phyloP scores from a whole-genome alignment of 2,888 invertebrate species.

The Poecilus cupreus region DNA sequence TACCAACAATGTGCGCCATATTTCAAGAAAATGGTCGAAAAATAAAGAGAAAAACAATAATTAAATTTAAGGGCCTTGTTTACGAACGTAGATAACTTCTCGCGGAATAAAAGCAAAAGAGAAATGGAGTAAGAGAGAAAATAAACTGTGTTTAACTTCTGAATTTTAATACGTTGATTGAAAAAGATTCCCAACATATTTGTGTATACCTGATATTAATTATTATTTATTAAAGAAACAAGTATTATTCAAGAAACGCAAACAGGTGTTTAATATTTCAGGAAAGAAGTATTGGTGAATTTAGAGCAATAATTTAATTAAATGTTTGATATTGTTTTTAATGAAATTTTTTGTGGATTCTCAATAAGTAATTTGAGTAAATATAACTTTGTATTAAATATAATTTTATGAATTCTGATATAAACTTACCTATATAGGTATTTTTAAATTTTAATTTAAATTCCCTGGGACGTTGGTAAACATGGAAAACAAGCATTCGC shows the following conservation, averaged over 20 bases:
- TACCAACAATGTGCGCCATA: conserved; percentile 11
- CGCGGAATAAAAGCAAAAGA: not conserved
- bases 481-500: too few species aligned
- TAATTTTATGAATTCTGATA: not conserved
- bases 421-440: not conserved
- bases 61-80: conserved; percentile 44
- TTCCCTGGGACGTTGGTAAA: not conserved
- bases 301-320: not conserved
- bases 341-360: conserved; percentile 3
- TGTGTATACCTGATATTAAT: not conserved
- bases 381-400: not conserved
- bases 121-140: not conserved
- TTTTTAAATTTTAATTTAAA: conserved; percentile 7
- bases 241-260: not conserved
- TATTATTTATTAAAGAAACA: conserved; percentile 18
- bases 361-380: not conserved
- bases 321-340: conserved; percentile 17
- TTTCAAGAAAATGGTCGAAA: conserved; percentile 42
- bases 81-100: conserved; percentile 17
- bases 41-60: conserved; percentile 26
- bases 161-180: conserved; percentile 6
- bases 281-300: not conserved
- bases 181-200: conserved; percentile 13
- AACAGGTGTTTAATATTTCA: not conserved
- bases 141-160: not conserved